These are phyloP conservation scores for Torymus tubicola DNA, from an alignment of 2,888 invertebrate species.

Conservation along the genomic window DNA sequence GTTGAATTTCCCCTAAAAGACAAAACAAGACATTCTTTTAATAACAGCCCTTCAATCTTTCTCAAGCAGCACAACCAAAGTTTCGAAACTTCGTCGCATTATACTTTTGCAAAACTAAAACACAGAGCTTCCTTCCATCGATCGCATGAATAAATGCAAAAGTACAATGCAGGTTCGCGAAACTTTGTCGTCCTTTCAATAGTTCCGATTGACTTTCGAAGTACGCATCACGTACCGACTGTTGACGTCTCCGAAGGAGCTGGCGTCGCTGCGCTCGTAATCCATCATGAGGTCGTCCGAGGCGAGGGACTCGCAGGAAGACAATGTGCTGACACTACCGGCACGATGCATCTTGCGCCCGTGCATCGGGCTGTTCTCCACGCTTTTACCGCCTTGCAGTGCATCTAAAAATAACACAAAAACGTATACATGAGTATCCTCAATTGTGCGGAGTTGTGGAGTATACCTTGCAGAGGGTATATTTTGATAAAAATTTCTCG, in stretches of 20 bases:
- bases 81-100: too few relatives aligned
- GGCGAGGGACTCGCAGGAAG: slow-evolving; percentile 89
- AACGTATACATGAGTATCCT: too few relatives aligned
- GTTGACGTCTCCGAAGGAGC: slow-evolving; percentile 79
- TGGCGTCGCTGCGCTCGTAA: slow-evolving; percentile 83
- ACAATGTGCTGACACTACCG: slow-evolving; percentile 88
- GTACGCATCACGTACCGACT: slow-evolving; percentile 76
- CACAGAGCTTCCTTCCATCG: too few relatives aligned
- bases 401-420: slow-evolving; percentile 62
- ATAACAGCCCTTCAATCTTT: too few relatives aligned
- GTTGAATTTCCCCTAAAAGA: slow-evolving; percentile 68
- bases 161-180: too few relatives aligned
- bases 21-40: too few relatives aligned
- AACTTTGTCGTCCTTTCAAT: neutral
- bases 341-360: slow-evolving; percentile 79
- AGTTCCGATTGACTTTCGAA: slow-evolving; percentile 50
- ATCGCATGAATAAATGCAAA: too few relatives aligned
- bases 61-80: too few relatives aligned
- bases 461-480: too few relatives aligned
- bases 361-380: slow-evolving; percentile 72
- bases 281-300: slow-evolving; percentile 94
- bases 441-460: too few relatives aligned
- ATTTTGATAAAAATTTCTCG: too few relatives aligned
- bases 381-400: slow-evolving; percentile 65
- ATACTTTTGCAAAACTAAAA: too few relatives aligned